These are phyloP conservation scores for Andrena marginata DNA, from an alignment of 2,888 invertebrate species.

Conservation along the genomic window DNA sequence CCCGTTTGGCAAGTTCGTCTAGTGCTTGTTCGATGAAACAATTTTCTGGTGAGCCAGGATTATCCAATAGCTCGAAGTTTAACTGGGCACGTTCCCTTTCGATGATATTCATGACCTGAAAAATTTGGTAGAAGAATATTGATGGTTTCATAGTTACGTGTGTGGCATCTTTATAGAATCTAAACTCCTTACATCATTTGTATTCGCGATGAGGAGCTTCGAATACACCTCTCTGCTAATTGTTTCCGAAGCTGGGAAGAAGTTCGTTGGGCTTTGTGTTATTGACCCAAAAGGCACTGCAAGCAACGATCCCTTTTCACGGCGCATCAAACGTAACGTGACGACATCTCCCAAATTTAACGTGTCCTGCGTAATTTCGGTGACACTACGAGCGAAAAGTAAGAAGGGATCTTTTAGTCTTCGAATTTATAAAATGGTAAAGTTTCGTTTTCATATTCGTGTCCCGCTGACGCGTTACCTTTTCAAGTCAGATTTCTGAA, in stretches of 20 bases:
- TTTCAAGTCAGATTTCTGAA: slow-evolving; percentile 93
- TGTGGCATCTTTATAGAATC: neutral
- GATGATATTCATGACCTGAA: slow-evolving; percentile 89
- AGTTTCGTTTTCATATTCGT: neutral
- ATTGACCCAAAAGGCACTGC: slow-evolving; percentile 86
- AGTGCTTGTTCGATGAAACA: slow-evolving; percentile 95
- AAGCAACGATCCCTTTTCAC: slow-evolving; percentile 89
- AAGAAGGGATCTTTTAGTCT: neutral
- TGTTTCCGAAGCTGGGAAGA: slow-evolving; percentile 85
- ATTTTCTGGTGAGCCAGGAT: slow-evolving; percentile 92
- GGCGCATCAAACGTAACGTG: slow-evolving; percentile 93
- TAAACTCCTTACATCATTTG: slow-evolving; percentile 87
- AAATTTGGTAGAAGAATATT: slow-evolving; percentile 1
- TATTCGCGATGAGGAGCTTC: slow-evolving; percentile 91
- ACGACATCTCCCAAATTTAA: slow-evolving; percentile 89
- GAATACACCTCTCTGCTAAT: slow-evolving; percentile 88
- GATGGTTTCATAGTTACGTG: neutral
- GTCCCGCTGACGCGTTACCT: slow-evolving; percentile 86
- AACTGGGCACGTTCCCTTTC: slow-evolving; percentile 90
- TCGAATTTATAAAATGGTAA: neutral
- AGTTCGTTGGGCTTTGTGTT: slow-evolving; percentile 76
- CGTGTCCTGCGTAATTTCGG: slow-evolving; percentile 86
- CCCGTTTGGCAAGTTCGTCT: slow-evolving; percentile 87
- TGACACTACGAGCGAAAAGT: slow-evolving; percentile 86
- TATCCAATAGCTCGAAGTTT: slow-evolving; percentile 86